A percentile compares a stretch with the other conserved stretches of the same genome.
phyloP scores from a whole-genome alignment of 2,113 vertebrate genomes.

The Hoplias malabaricus region DNA sequence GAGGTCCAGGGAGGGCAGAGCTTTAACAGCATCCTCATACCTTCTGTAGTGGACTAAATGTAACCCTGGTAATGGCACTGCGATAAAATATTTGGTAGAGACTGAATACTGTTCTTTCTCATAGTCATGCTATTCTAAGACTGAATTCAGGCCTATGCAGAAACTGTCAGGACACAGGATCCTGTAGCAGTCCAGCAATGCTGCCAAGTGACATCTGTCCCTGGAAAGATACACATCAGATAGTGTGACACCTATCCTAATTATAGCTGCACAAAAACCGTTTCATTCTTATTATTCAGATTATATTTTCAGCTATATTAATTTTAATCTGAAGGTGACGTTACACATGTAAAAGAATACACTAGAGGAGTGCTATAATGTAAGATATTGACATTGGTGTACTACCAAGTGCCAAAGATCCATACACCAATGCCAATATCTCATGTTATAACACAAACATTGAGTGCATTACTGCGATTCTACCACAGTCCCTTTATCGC shows the following conservation, averaged over 20 bases:
- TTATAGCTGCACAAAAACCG: neutral
- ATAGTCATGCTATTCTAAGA: neutral
- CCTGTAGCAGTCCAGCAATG: neutral
- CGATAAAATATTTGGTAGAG: neutral
- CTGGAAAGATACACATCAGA: neutral
- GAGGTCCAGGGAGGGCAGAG: neutral
- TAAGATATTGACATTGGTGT: no score
- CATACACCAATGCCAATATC: no score
- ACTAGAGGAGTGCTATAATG: no score
- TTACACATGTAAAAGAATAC: no score
- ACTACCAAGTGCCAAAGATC: no score
- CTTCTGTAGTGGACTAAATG: neutral
- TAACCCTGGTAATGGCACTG: neutral
- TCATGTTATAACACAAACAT: no score
- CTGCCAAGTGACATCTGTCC: slow-evolving; percentile 8
- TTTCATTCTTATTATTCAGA: neutral
- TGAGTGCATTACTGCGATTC: no score
- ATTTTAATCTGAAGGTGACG: no score
- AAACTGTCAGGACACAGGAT: slow-evolving; percentile 1
- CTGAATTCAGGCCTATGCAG: neutral
- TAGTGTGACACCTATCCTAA: slow-evolving; percentile 5
- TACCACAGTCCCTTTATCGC: no score
- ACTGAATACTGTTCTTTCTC: neutral
- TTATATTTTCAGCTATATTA: no score
- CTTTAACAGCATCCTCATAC: neutral